Evolutionary conservation across 2,113 vertebrate species (phyloP).

Genomic region (Chloroceryle aenea): DNA sequence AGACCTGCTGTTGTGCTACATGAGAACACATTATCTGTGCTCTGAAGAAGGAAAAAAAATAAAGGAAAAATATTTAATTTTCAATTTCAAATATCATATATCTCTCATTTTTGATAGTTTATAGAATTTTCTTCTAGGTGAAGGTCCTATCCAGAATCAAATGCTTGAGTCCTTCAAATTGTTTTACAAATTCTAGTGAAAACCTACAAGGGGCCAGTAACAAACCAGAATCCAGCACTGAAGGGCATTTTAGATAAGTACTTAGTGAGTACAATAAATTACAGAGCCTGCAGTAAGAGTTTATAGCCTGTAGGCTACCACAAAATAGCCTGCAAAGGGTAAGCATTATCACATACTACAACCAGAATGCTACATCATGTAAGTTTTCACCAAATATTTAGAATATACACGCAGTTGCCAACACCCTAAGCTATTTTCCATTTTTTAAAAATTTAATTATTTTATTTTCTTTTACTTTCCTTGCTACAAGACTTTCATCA

Average conservation of each 20-base stretch:
- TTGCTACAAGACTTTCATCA: background rate
- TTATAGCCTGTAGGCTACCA: background rate
- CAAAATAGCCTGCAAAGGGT: background rate
- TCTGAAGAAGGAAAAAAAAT: background rate
- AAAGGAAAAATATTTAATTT: background rate
- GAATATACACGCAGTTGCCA: accelerated
- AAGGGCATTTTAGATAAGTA: background rate
- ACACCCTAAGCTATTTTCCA: background rate
- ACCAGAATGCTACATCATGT: background rate
- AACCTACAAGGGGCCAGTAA: background rate
- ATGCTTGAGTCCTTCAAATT: background rate
- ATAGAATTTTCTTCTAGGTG: background rate
- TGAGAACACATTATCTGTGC: background rate
- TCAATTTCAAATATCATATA: background rate
- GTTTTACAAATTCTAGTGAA: background rate
- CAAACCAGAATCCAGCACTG: background rate
- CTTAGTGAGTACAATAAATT: background rate
- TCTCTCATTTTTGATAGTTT: background rate
- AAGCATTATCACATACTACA: background rate
- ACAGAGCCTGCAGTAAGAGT: background rate
- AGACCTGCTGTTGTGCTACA: background rate
- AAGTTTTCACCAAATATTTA: background rate
- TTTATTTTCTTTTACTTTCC: background rate
- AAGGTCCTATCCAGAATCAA: background rate
- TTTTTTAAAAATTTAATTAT: background rate